Evolutionary conservation across 2,113 vertebrate genomes (phyloP), one percentile per base, ranked within the genome.

Genomic region (Aplodontia rufa): DNA sequence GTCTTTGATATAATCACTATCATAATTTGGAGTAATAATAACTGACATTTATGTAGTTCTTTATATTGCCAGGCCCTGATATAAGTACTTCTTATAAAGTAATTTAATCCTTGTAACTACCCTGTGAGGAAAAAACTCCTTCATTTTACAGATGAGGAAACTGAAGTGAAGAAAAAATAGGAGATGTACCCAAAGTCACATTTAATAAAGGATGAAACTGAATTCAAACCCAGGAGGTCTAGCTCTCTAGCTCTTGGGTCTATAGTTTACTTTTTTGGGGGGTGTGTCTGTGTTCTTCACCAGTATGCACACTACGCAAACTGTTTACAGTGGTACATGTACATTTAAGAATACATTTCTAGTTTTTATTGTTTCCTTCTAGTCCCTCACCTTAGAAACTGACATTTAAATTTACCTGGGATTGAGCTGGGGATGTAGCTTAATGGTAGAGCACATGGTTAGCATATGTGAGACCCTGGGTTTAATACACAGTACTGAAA

Each of bases 31-130:
- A 87, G 81, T 90, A 40, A 88, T 6, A 20, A 22, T 84, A 87
- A 86, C 12, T 66, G 75, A 90, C 35, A 49, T 90, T 75, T 95
- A 68, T 84, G 37, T 37, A 49, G 64, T 89, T 4, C 62, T 96
- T 95, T 89, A 24, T 53, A 55, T 85, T 94, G 14, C 74, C 37
- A 88, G 42, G 49, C 32, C 80, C 20, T 87, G 58, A 84, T 84
- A 35, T 83, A 85, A 96, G 40, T 72, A 26, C 16, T 71, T 81
- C 92, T 83, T 71, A 51, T 85, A 92, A 95, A 92, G 16, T 40
- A 87, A 92, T 83, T 42, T 82, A 87, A 76, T 94, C 53, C 35
- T 89, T 60, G 30, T 88, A 75, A 69, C 28, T 79, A 74, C 79
- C 8, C 14, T 37, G 12, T 71, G 68, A 83, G 11, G 60, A 47